Percentiles rank a stretch among this genome's conserved stretches.
These are phyloP conservation scores for Ornithoptera priamus DNA, from an alignment of 2,888 invertebrate genomes.

Conservation along the genomic window DNA sequence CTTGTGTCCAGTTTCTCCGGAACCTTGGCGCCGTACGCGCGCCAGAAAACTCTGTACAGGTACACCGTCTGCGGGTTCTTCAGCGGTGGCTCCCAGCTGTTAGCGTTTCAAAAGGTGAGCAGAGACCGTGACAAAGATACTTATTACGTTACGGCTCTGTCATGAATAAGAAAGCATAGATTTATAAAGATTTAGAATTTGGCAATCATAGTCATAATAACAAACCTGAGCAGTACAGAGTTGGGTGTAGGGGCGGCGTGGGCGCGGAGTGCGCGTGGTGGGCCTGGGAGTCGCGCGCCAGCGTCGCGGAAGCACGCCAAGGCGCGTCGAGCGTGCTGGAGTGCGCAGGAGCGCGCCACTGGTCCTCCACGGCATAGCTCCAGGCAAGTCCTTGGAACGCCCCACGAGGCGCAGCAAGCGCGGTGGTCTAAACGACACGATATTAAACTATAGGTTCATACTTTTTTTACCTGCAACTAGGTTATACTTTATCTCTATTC, in stretches of 20 bases:
- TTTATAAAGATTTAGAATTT: too few relatives aligned
- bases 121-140: too few relatives aligned
- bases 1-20: conserved; percentile 86
- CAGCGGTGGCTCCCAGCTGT: conserved; percentile 87
- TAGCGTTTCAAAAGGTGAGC: too few relatives aligned
- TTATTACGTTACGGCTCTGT: too few relatives aligned
- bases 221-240: conserved; percentile 63
- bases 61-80: conserved; percentile 92
- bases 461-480: too few relatives aligned
- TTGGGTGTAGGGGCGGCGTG: conserved; percentile 68
- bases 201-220: too few relatives aligned
- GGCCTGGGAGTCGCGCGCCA: conserved; percentile 87
- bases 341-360: conserved; percentile 84
- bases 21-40: conserved; percentile 82
- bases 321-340: conserved; percentile 87
- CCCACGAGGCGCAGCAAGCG: conserved; percentile 89
- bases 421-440: conserved; percentile 83
- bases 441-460: background rate
- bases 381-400: conserved; percentile 89
- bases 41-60: conserved; percentile 91
- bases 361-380: conserved; percentile 92
- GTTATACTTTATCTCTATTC: too few relatives aligned
- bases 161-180: too few relatives aligned
- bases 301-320: conserved; percentile 91
- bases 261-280: conserved; percentile 78